Evolutionary conservation across 1,140 invertebrate genomes (phyloP), one percentile per base, ranked within the genome.

Genomic region (Drosophila nigrodunni): DNA sequence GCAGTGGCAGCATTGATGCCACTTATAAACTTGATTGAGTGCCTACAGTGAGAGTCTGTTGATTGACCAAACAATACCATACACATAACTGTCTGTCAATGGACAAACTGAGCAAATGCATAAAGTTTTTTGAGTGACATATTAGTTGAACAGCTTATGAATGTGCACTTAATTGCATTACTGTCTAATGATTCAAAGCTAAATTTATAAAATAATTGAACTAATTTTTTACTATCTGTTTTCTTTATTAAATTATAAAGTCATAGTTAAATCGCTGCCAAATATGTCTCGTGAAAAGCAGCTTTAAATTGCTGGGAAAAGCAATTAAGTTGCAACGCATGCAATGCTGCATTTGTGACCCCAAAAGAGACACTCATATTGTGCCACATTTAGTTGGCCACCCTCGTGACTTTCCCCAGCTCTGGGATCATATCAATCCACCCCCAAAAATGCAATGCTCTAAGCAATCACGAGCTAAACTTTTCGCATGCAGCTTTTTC

Each of bases 21-120:
- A 49, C 68, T 78, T 82, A 49, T 65, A 79, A 65, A 59, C 64
- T 82, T 74, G 76, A 88, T 88, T 82, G 82, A 71, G 73, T 70
- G 66, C 43, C 58, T 13, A 37, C 47, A 30, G 52, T 50, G 43
- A 43, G 52, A 39, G 43, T 8, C 44, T 50, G 39, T 25, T 59
- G 71, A 74, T 74, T 61, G 72, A 64, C 65, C 71, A 47, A 55
- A 61, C 70, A 69, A 74, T 61, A 72, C 49, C 35, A 54, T 30
- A 57, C 41, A 3, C 54, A 67, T 73, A 73, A 69, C 60, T 74
- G 65, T 73, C 60, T 69, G 65, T 73, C 55, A 59, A 55, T 34
- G 13, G 13, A 30, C 30, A 37, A 72, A 72, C 35, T 41, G 30
- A n/a, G 43, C 41, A 71, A 66, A 30, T 50, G 49, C 25, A 9